phyloP scores from a whole-genome alignment of 2,113 vertebrate genomes.

The Hydropotes inermis region DNA sequence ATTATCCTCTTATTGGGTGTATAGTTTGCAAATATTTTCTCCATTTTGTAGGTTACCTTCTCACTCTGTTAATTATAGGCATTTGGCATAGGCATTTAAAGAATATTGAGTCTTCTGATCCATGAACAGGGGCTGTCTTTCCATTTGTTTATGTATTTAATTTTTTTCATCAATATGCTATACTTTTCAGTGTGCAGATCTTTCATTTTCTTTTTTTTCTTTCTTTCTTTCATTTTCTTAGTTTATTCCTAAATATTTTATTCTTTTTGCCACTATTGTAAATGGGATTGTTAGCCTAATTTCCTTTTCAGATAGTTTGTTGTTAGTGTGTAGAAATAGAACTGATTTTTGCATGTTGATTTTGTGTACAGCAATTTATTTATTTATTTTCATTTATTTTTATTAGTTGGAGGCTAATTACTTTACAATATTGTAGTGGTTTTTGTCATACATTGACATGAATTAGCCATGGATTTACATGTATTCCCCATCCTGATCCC shows the following conservation, averaged over 20 bases:
- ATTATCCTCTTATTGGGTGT: background rate
- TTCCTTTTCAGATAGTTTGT: background rate
- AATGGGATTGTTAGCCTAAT: background rate
- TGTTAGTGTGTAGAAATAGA: background rate
- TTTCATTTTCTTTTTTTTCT: background rate
- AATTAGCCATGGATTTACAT: too few relatives aligned
- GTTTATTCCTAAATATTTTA: background rate
- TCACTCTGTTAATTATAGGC: background rate
- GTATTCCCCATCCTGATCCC: too few relatives aligned
- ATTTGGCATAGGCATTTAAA: background rate
- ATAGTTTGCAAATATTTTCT: background rate
- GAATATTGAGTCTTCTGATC: background rate
- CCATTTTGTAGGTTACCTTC: background rate
- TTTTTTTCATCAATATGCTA: background rate
- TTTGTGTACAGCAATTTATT: background rate
- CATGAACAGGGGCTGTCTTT: background rate
- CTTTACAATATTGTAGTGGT: too few relatives aligned
- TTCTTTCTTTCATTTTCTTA: background rate
- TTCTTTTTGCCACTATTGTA: background rate
- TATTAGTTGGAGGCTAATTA: too few relatives aligned
- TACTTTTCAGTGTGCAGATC: background rate
- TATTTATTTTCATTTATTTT: too few relatives aligned
- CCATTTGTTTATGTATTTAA: background rate
- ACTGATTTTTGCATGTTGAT: background rate
- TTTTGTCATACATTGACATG: too few relatives aligned